A percentile compares a stretch with the other conserved stretches of the same genome.
Evolutionary conservation across 2,797 vertebrate genomes (phyloP).

Genomic region (Zalophus californianus): DNA sequence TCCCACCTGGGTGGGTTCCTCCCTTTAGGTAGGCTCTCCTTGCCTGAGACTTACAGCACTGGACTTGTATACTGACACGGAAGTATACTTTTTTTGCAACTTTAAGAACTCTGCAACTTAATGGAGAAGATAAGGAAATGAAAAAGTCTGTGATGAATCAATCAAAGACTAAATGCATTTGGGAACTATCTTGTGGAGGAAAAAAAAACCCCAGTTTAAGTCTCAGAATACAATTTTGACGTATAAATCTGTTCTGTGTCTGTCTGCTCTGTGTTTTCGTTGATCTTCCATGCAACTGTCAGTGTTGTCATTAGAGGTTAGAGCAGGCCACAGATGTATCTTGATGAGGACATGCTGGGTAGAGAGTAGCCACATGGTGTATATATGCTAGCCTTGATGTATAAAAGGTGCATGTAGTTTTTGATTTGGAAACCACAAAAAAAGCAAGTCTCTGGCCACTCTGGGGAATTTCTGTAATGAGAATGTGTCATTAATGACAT

Average conservation of each 20-base stretch:
- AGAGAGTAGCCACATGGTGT: neutral
- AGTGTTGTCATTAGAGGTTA: slow-evolving; percentile 2
- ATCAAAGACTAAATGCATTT: slow-evolving; percentile 25
- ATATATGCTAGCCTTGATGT: neutral
- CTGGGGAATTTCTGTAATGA: slow-evolving; percentile 23
- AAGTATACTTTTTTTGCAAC: neutral
- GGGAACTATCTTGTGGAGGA: neutral
- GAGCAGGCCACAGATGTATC: neutral
- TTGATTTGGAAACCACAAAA: slow-evolving; percentile 24
- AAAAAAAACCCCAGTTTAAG: neutral
- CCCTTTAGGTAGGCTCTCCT: neutral
- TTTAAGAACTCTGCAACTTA: neutral
- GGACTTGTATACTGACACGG: neutral
- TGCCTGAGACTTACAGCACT: neutral
- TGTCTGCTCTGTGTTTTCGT: neutral
- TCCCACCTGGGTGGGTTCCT: neutral
- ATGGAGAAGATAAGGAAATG: neutral
- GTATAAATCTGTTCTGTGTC: neutral
- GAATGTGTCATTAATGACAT: slow-evolving; percentile 11
- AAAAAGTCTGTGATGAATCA: neutral
- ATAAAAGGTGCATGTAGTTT: neutral
- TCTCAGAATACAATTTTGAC: slow-evolving; percentile 1
- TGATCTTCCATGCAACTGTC: neutral
- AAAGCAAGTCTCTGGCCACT: neutral
- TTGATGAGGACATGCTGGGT: neutral